phyloP scores from a whole-genome alignment of 2,113 vertebrate genomes.

The Hiodon tergisus region DNA sequence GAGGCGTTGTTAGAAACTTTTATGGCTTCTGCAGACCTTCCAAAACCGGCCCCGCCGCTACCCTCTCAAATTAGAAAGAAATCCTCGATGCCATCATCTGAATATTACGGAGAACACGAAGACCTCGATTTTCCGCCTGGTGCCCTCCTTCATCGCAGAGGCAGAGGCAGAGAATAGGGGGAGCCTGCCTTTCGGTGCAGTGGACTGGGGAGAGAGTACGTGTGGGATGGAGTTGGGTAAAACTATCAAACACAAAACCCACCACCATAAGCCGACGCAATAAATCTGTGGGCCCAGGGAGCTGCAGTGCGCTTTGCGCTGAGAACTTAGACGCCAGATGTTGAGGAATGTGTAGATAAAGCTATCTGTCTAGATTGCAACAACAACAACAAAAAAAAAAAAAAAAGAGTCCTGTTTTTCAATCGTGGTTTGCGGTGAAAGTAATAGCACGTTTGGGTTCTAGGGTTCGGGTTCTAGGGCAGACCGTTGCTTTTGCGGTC shows the following conservation, averaged over 20 bases:
- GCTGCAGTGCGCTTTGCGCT: constrained; percentile 40
- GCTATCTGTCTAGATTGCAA: constrained; percentile 43
- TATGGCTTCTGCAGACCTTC: background rate
- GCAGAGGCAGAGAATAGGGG: constrained; percentile 2
- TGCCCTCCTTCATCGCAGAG: background rate
- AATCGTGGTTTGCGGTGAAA: background rate
- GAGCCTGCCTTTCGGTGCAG: background rate
- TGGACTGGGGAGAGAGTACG: constrained; percentile 22
- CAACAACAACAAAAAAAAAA: constrained; percentile 13
- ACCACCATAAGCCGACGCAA: constrained; percentile 47
- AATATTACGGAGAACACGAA: too few species aligned
- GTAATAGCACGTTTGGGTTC: background rate
- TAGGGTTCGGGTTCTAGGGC: too few species aligned
- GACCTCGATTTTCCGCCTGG: background rate
- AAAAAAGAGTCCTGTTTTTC: background rate
- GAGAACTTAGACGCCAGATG: constrained; percentile 60
- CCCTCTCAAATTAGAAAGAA: too few species aligned
- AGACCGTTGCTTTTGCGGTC: too few species aligned
- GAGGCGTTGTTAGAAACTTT: background rate
- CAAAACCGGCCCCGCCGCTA: background rate
- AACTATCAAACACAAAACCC: constrained; percentile 47
- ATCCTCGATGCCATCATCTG: too few species aligned
- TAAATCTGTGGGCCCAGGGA: constrained; percentile 51
- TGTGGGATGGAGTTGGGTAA: constrained; percentile 39
- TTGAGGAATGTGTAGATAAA: constrained; percentile 48